Conservation (phyloP, 2,113 vertebrate genomes). For the Rana temporaria region DNA sequence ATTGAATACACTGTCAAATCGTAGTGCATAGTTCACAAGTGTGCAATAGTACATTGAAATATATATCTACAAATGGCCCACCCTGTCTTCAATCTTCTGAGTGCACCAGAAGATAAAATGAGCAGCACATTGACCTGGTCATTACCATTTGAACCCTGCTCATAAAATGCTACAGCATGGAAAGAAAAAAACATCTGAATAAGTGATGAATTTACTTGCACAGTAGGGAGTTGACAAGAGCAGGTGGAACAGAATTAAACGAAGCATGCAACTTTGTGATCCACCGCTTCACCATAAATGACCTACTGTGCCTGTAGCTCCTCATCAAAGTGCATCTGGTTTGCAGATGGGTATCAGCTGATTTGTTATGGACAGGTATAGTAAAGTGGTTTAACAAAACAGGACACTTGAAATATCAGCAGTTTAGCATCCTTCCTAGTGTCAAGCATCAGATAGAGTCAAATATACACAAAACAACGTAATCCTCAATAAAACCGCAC, state of each 20-base stretch:
- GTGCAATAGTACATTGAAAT: too few species aligned
- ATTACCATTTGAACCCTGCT: background rate
- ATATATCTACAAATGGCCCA: too few species aligned
- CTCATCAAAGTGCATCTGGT: background rate
- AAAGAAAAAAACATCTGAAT: background rate
- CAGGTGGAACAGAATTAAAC: conserved; percentile 21
- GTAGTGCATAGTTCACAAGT: too few species aligned
- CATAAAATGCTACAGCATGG: background rate
- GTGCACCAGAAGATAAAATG: too few species aligned
- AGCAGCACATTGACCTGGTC: too few species aligned
- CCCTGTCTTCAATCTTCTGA: too few species aligned
- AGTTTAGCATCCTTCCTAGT: background rate
- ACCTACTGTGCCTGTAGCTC: background rate
- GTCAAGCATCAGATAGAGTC: too few species aligned
- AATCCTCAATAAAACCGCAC: background rate
- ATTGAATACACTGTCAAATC: too few species aligned
- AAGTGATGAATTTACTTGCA: background rate
- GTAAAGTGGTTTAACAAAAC: background rate
- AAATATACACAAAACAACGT: too few species aligned
- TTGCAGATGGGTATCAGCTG: background rate
- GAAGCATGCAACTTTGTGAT: conserved; percentile 5
- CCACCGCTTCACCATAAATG: conserved; percentile 6
- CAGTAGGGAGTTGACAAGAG: background rate
- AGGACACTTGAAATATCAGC: background rate
- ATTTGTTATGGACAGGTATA: background rate